phyloP scores from a whole-genome alignment of 1,140 invertebrate species.

The Trichogramma pretiosum region DNA sequence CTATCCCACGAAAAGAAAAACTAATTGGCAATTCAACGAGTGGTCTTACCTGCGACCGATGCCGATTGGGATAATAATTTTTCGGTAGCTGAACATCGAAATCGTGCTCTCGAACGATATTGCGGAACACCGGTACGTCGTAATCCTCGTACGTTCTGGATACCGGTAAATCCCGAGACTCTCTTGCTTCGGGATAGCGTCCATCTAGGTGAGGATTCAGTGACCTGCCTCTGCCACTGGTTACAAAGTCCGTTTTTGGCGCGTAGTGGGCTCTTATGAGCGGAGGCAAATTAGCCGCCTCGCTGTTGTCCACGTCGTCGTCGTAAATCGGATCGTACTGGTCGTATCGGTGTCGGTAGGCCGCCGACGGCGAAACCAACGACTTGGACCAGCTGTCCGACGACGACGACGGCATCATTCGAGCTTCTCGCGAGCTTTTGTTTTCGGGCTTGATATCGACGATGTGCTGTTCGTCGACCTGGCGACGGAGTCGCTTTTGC shows the following conservation, averaged over 20 bases:
- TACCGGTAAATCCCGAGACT: slow-evolving; percentile 29
- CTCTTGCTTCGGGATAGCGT: slow-evolving; percentile 22
- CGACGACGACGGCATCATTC: slow-evolving; percentile 21
- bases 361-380: slow-evolving; percentile 30
- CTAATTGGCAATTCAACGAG: not conserved
- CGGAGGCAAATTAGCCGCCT: slow-evolving; percentile 2
- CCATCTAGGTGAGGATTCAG: too few relatives aligned
- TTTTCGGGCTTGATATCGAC: slow-evolving; percentile 32
- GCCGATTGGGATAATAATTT: slow-evolving; percentile 32
- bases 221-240: slow-evolving; percentile 17
- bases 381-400: slow-evolving; percentile 36
- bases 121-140: slow-evolving; percentile 27
- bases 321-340: slow-evolving; percentile 9
- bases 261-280: slow-evolving; percentile 17
- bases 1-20: too few relatives aligned
- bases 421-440: slow-evolving; percentile 30
- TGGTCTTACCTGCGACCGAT: slow-evolving; percentile 19
- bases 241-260: slow-evolving; percentile 36
- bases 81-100: slow-evolving; percentile 29
- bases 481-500: not conserved
- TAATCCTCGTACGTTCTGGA: slow-evolving; percentile 29
- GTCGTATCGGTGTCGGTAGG: slow-evolving; percentile 24
- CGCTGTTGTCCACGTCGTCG: not conserved
- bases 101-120: slow-evolving; percentile 24
- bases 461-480: slow-evolving; percentile 15